phyloP scores from a whole-genome alignment of 2,888 invertebrate species.

The Orthosia cruda region DNA sequence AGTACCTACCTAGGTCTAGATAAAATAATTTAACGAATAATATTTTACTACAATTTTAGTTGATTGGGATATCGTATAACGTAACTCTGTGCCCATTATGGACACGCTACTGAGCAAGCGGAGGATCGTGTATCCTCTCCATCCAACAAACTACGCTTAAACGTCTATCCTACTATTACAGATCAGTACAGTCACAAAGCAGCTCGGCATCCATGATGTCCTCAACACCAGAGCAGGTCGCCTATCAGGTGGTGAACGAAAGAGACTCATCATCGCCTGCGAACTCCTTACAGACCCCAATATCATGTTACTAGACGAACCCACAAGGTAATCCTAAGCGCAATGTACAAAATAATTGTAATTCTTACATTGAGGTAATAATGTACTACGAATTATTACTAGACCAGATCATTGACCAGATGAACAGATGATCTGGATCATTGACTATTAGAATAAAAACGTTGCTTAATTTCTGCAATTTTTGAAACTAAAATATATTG shows the following conservation, averaged over 20 bases:
- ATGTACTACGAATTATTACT: no score
- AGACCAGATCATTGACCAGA: neutral
- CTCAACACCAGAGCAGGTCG: constrained; percentile 94
- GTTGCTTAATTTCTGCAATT: neutral
- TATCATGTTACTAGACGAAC: constrained; percentile 98
- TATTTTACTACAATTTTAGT: no score
- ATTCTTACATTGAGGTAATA: no score
- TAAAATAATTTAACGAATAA: no score
- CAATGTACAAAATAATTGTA: neutral
- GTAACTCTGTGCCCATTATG: no score
- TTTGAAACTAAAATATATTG: no score
- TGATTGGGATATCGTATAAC: no score
- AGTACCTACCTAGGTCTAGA: no score
- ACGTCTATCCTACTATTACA: constrained; percentile 80
- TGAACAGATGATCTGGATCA: no score
- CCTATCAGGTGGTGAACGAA: constrained; percentile 97
- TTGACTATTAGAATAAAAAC: neutral
- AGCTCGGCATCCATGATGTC: constrained; percentile 94
- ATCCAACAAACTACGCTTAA: no score
- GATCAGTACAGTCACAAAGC: constrained; percentile 95
- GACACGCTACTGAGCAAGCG: no score
- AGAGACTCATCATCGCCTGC: constrained; percentile 97
- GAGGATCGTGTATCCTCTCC: no score
- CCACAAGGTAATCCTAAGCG: constrained; percentile 94
- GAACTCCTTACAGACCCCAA: constrained; percentile 98